These are phyloP conservation scores for Pteria penguin DNA, from an alignment of 2,888 invertebrate genomes.

Conservation along the genomic window DNA sequence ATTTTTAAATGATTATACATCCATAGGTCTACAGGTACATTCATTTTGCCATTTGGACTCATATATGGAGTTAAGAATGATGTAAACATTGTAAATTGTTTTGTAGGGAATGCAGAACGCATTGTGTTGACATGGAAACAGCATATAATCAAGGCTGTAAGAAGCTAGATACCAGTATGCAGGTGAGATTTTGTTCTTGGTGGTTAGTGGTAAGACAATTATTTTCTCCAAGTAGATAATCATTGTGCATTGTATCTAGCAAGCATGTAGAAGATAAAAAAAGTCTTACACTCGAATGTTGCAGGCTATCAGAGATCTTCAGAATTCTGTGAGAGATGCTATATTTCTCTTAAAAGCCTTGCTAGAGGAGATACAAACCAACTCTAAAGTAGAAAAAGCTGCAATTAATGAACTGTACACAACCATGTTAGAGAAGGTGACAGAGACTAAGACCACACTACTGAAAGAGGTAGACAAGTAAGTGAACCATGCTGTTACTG, in stretches of 20 bases:
- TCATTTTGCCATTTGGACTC: too few relatives aligned
- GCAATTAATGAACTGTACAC: slow-evolving; percentile 86
- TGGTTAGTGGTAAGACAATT: too few relatives aligned
- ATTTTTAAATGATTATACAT: too few relatives aligned
- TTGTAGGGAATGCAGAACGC: slow-evolving; percentile 84
- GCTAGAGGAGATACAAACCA: slow-evolving; percentile 85
- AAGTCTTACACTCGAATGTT: slow-evolving; percentile 40
- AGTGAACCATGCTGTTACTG: too few relatives aligned
- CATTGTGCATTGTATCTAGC: too few relatives aligned
- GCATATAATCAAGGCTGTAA: slow-evolving; percentile 87
- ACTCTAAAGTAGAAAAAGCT: slow-evolving; percentile 85
- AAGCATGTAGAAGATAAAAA: slow-evolving; percentile 1
- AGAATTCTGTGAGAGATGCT: slow-evolving; percentile 86
- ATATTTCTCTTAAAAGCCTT: slow-evolving; percentile 85
- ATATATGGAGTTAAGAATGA: too few relatives aligned
- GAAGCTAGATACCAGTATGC: slow-evolving; percentile 85
- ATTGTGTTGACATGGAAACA: slow-evolving; percentile 87
- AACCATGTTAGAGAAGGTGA: slow-evolving; percentile 85
- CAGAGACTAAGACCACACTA: slow-evolving; percentile 85
- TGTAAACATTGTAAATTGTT: too few relatives aligned
- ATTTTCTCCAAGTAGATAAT: too few relatives aligned
- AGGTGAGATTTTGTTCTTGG: too few relatives aligned
- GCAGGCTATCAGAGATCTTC: slow-evolving; percentile 83
- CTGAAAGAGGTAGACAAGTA: slow-evolving; percentile 86
- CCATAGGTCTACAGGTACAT: too few relatives aligned